phyloP scores from a whole-genome alignment of 2,113 vertebrate species.

The Percina caprodes region DNA sequence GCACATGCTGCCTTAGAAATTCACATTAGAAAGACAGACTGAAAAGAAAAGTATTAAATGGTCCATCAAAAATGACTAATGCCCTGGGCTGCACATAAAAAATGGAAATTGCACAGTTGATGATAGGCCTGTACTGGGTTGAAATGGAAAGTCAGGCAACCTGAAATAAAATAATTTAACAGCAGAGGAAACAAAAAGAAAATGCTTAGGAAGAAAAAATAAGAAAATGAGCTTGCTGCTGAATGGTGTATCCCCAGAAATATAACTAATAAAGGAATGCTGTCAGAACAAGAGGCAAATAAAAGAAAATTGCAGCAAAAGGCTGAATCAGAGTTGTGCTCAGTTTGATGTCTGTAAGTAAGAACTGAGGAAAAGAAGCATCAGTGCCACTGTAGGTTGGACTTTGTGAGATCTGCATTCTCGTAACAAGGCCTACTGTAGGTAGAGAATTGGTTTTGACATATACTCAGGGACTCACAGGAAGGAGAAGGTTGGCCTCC shows the following conservation, averaged over 20 bases:
- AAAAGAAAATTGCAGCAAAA: slow-evolving; percentile 34
- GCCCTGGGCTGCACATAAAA: slow-evolving; percentile 50
- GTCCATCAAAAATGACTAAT: slow-evolving; percentile 33
- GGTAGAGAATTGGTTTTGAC: slow-evolving; percentile 38
- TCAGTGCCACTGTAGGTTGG: slow-evolving; percentile 9
- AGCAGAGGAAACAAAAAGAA: slow-evolving; percentile 44
- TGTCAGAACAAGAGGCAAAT: slow-evolving; percentile 22
- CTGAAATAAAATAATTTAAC: slow-evolving; percentile 73
- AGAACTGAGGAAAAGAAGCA: slow-evolving; percentile 22
- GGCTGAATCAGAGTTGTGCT: background rate
- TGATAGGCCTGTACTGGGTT: slow-evolving; percentile 48
- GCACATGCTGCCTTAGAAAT: slow-evolving; percentile 63
- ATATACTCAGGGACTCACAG: slow-evolving; percentile 76
- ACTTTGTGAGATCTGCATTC: background rate
- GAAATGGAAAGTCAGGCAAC: slow-evolving; percentile 75
- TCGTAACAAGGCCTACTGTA: slow-evolving; percentile 28
- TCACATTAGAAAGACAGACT: slow-evolving; percentile 51
- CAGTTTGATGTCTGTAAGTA: slow-evolving; percentile 40
- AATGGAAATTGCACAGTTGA: slow-evolving; percentile 43
- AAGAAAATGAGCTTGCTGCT: slow-evolving; percentile 14
- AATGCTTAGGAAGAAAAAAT: slow-evolving; percentile 13
- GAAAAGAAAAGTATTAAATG: slow-evolving; percentile 42
- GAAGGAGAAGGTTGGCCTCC: slow-evolving; percentile 83
- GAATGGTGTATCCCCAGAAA: slow-evolving; percentile 16
- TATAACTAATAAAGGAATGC: slow-evolving; percentile 1